Percentiles rank a stretch among this genome's conserved stretches.
phyloP scores from a whole-genome alignment of 2,797 vertebrate species.

The Limosa lapponica region DNA sequence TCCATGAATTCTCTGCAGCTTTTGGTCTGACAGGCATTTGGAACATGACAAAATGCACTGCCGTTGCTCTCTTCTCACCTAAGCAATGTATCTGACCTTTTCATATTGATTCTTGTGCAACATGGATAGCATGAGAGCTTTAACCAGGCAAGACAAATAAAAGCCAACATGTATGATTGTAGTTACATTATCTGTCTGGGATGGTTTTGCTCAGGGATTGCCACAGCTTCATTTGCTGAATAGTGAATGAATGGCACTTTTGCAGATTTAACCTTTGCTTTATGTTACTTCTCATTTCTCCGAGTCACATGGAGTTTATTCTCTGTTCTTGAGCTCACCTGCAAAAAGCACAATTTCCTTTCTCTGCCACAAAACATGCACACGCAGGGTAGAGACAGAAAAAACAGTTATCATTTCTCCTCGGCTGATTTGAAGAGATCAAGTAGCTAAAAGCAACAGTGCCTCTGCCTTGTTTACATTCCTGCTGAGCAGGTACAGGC shows the following conservation, averaged over 20 bases:
- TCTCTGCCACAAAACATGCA: not conserved
- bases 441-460: not conserved
- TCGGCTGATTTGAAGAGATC: not conserved
- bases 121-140: not conserved
- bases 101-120: not conserved
- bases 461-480: constrained; percentile 26
- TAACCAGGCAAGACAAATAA: not conserved
- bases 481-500: constrained; percentile 34
- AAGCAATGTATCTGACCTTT: not conserved
- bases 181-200: not conserved
- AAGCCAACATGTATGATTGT: not conserved
- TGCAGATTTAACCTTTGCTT: constrained; percentile 39
- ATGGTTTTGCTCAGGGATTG: not conserved
- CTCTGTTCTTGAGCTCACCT: not conserved
- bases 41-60: not conserved
- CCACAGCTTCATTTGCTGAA: not conserved
- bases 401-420: not conserved
- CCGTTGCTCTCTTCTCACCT: not conserved
- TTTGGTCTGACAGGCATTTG: not conserved
- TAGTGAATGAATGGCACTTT: not conserved
- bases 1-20: not conserved
- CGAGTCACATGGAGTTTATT: not conserved
- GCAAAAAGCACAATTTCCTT: not conserved
- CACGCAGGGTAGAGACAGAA: not conserved
- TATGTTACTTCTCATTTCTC: constrained; percentile 15